Conservation (phyloP, 2,113 vertebrate species). For the Platichthys flesus region DNA sequence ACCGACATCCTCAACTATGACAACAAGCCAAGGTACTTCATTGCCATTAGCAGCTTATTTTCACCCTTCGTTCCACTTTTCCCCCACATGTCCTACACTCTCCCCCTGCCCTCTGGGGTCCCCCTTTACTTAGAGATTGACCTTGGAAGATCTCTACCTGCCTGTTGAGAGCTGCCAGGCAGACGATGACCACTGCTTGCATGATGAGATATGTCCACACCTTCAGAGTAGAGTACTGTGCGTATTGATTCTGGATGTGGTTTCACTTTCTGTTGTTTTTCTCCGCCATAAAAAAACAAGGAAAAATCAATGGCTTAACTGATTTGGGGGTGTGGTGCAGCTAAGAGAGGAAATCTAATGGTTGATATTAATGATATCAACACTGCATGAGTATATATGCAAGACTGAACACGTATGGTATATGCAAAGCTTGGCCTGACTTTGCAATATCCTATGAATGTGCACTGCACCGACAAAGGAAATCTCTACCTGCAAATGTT, state of each 20-base stretch:
- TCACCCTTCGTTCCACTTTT: not conserved
- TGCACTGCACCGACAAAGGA: not conserved
- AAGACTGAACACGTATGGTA: not conserved
- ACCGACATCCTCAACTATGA: not conserved
- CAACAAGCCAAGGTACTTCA: not conserved
- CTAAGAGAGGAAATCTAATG: constrained; percentile 13
- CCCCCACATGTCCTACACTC: not conserved
- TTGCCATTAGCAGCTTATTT: not conserved
- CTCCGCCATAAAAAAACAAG: constrained; percentile 46
- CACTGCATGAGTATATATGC: not conserved
- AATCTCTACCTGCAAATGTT: constrained; percentile 16
- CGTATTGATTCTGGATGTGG: constrained; percentile 68
- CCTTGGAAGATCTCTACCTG: constrained; percentile 57
- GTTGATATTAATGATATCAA: constrained; percentile 4
- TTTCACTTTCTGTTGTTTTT: constrained; percentile 62
- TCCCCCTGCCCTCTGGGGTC: constrained; percentile 15
- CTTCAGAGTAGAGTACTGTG: constrained; percentile 50
- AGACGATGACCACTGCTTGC: constrained; percentile 32
- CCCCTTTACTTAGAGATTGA: constrained; percentile 56
- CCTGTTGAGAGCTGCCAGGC: constrained; percentile 29
- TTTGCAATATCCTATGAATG: not conserved
- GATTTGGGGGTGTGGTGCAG: constrained; percentile 32
- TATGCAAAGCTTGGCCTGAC: not conserved
- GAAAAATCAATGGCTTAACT: constrained; percentile 54
- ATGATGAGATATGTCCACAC: constrained; percentile 48